A percentile compares a stretch with the other conserved stretches of the same genome.
These are phyloP conservation scores for Capromys pilorides DNA, from an alignment of 2,797 vertebrate genomes.

Conservation along the genomic window DNA sequence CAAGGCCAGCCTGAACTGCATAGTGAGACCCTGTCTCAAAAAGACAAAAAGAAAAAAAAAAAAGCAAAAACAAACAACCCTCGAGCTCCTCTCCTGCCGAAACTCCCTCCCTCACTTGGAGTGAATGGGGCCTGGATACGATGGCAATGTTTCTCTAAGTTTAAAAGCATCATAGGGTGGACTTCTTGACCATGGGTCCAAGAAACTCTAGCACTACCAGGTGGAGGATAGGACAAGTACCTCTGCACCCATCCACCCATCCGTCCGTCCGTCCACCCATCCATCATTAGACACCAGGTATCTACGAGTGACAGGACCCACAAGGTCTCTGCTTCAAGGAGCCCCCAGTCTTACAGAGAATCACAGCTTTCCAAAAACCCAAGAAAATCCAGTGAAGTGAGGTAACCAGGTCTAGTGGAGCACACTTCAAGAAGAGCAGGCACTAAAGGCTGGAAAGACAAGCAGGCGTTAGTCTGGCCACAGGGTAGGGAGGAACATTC, in stretches of 20 bases:
- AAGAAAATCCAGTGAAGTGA: background rate
- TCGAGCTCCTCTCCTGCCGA: background rate
- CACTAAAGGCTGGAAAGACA: background rate
- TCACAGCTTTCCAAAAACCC: background rate
- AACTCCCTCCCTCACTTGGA: background rate
- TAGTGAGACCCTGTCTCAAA: too few relatives aligned
- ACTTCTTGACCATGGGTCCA: background rate
- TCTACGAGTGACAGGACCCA: background rate
- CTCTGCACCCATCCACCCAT: background rate
- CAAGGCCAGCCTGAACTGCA: too few relatives aligned
- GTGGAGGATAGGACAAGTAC: background rate
- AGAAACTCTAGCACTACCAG: background rate
- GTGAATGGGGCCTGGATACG: background rate
- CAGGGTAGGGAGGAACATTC: background rate
- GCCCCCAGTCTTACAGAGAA: background rate
- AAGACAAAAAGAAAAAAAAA: too few relatives aligned
- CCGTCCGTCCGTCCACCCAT: too few relatives aligned
- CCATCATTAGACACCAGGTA: background rate
- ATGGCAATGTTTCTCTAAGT: background rate
- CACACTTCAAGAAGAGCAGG: background rate
- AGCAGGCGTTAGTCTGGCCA: background rate
- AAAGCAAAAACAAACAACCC: too few relatives aligned
- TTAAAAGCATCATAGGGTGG: background rate
- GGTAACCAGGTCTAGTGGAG: fast-evolving
- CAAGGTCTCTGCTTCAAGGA: background rate